Percentiles rank a stretch among this genome's conserved stretches.
Evolutionary conservation across 2,797 vertebrate species (phyloP).

Genomic region (Myripristis murdjan): DNA sequence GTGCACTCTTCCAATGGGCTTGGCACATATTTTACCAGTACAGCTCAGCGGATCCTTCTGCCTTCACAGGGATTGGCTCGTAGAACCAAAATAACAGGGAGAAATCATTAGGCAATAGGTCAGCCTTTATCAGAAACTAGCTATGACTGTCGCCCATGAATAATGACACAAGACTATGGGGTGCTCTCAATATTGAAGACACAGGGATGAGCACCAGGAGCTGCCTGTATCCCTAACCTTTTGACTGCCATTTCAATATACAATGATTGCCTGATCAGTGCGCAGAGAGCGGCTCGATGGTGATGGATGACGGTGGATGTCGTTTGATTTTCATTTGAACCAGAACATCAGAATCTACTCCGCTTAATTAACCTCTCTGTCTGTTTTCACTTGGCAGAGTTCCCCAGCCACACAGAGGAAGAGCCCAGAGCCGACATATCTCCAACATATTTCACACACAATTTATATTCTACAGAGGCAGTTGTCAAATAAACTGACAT

Average conservation of each 20-base stretch:
- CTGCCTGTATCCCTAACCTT: constrained; percentile 71
- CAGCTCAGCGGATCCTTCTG: constrained; percentile 6
- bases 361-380: constrained; percentile 82
- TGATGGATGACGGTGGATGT: constrained; percentile 81
- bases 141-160: constrained; percentile 46
- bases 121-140: constrained; percentile 49
- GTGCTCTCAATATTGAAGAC: constrained; percentile 63
- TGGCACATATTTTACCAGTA: constrained; percentile 29
- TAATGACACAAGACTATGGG: constrained; percentile 55
- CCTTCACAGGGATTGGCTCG: constrained; percentile 7
- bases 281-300: constrained; percentile 46
- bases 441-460: constrained; percentile 46
- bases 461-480: constrained; percentile 37
- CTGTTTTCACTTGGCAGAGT: constrained; percentile 70
- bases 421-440: constrained; percentile 17
- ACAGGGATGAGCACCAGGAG: constrained; percentile 50
- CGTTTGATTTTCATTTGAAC: constrained; percentile 80
- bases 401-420: constrained; percentile 54
- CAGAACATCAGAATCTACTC: constrained; percentile 75
- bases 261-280: constrained; percentile 60
- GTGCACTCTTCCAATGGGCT: constrained; percentile 25
- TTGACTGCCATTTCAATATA: constrained; percentile 64
- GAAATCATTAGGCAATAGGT: constrained; percentile 52
- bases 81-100: constrained; percentile 20
- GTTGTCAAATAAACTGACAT: constrained; percentile 35